Evolutionary conservation across 2,797 vertebrate species (phyloP).

Genomic region (Danio tinwini): DNA sequence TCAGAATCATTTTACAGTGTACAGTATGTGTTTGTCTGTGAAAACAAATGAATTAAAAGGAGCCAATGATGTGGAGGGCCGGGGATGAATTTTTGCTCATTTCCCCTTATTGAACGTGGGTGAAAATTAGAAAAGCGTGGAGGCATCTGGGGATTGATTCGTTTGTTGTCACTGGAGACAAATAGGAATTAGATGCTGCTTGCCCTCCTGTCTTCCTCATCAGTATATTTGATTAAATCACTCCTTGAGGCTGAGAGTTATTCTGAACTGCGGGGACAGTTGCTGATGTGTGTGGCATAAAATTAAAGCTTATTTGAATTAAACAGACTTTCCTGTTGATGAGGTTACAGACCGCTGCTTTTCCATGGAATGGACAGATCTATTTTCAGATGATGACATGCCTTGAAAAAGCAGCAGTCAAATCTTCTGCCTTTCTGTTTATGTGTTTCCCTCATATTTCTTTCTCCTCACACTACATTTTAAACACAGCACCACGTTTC

Average conservation of each 20-base stretch:
- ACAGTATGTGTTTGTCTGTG: conserved; percentile 24
- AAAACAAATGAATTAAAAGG: conserved; percentile 30
- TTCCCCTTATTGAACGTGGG: conserved; percentile 17
- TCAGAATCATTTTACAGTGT: neutral
- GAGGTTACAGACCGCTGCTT: conserved; percentile 58
- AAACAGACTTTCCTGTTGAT: conserved; percentile 60
- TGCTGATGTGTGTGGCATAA: conserved; percentile 58
- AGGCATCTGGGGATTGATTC: conserved; percentile 35
- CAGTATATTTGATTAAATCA: conserved; percentile 57
- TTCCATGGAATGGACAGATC: neutral
- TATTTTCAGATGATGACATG: neutral
- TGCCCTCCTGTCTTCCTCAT: conserved; percentile 19
- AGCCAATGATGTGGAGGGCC: neutral
- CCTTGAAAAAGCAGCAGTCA: neutral
- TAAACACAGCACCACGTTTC: neutral
- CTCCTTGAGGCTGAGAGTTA: conserved; percentile 54
- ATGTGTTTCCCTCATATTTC: neutral
- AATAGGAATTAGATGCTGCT: conserved; percentile 57
- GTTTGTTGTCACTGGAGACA: conserved; percentile 50
- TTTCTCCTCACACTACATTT: neutral
- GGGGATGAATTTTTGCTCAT: conserved; percentile 11
- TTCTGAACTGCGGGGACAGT: conserved; percentile 58
- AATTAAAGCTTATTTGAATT: conserved; percentile 62
- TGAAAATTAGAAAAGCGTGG: conserved; percentile 28
- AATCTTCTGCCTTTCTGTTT: neutral